Evolutionary conservation across 2,888 invertebrate species (phyloP).

Genomic region (Tridacna gigas): DNA sequence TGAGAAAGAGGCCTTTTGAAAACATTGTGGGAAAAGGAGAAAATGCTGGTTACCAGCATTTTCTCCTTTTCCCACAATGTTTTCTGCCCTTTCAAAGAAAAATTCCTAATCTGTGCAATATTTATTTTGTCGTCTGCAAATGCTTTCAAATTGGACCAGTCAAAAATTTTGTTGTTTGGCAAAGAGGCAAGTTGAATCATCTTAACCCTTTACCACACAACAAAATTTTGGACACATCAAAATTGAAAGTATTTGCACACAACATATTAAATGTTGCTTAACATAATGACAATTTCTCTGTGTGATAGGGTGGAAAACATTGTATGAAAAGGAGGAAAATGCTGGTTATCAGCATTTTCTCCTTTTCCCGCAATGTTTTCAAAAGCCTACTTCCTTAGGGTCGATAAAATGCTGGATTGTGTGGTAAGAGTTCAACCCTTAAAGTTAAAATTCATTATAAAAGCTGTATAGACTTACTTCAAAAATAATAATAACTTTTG

Average conservation of each 20-base stretch:
- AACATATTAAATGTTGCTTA: too few relatives aligned
- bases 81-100: too few relatives aligned
- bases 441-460: not conserved
- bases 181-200: not conserved
- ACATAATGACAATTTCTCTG: not conserved
- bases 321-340: not conserved
- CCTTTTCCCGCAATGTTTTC: not conserved
- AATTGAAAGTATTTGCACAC: too few relatives aligned
- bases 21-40: too few relatives aligned
- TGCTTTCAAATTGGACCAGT: too few relatives aligned
- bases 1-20: too few relatives aligned
- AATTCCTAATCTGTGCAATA: too few relatives aligned
- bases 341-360: not conserved
- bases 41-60: too few relatives aligned
- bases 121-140: too few relatives aligned
- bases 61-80: too few relatives aligned
- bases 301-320: not conserved
- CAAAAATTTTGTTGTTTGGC: too few relatives aligned
- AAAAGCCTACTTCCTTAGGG: not conserved
- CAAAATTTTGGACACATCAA: not conserved
- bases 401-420: not conserved
- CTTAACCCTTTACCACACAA: not conserved
- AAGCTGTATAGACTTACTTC: conserved; percentile 82
- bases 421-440: not conserved
- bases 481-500: conserved; percentile 86